Conservation (phyloP, 2,113 vertebrate species). For the Strigops habroptila region DNA sequence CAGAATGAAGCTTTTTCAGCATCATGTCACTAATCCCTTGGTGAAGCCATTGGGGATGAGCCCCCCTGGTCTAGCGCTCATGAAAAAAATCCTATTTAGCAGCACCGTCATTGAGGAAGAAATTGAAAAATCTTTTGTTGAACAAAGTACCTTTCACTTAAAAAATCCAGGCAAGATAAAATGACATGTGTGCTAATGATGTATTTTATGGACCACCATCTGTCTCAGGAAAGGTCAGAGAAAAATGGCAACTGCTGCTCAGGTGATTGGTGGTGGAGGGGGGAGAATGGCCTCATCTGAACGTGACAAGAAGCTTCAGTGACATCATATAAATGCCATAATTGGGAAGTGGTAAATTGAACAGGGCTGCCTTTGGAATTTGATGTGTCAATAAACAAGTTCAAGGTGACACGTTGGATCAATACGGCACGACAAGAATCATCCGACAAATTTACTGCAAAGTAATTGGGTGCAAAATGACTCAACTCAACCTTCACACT, state of each 20-base stretch:
- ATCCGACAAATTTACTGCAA: constrained; percentile 98
- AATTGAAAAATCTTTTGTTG: constrained; percentile 80
- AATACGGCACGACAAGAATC: constrained; percentile 96
- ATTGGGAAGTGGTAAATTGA: constrained; percentile 97
- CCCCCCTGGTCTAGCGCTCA: background rate
- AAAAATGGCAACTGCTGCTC: constrained; percentile 76
- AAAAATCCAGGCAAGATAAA: constrained; percentile 74
- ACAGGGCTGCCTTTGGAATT: constrained; percentile 82
- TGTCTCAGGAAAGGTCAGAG: constrained; percentile 85
- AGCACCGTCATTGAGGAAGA: constrained; percentile 14
- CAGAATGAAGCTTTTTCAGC: background rate
- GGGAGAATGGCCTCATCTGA: constrained; percentile 78
- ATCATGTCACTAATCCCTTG: accelerated
- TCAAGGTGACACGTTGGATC: constrained; percentile 99
- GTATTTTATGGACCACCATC: constrained; percentile 83
- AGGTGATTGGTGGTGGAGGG: constrained; percentile 72
- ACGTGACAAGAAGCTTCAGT: constrained; percentile 84
- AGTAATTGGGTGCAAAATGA: constrained; percentile 97
- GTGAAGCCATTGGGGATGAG: background rate
- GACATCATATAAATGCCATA: constrained; percentile 99
- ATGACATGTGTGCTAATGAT: constrained; percentile 84
- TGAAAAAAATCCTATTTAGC: constrained; percentile 22
- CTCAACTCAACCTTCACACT: constrained; percentile 88
- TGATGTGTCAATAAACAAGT: constrained; percentile 99
- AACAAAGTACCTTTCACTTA: constrained; percentile 77